phyloP scores from a whole-genome alignment of 2,113 vertebrate genomes.

The Leucopsar rothschildi region DNA sequence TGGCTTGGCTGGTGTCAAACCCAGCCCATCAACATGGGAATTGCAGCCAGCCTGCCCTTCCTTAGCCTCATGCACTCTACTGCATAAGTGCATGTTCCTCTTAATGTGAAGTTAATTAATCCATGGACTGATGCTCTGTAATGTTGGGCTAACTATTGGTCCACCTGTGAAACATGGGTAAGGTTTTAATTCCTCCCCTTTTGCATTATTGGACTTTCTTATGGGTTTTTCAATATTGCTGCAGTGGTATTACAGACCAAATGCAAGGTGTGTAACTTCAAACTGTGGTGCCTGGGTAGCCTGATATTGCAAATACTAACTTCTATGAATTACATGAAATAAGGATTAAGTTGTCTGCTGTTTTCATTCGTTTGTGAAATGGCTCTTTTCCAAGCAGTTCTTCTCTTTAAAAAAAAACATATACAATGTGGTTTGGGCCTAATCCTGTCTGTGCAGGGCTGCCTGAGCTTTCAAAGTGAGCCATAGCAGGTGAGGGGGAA shows the following conservation, averaged over 20 bases:
- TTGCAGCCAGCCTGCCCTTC: not conserved
- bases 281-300: not conserved
- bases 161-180: not conserved
- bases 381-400: not conserved
- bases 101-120: not conserved
- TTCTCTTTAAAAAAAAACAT: not conserved
- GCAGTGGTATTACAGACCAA: not conserved
- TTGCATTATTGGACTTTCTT: not conserved
- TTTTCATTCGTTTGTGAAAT: not conserved
- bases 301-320: not conserved
- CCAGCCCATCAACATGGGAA: not conserved
- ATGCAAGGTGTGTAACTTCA: not conserved
- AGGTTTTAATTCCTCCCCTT: not conserved
- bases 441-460: not conserved
- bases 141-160: not conserved
- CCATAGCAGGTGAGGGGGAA: not conserved
- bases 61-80: not conserved
- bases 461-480: not conserved
- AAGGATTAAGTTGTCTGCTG: not conserved
- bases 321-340: not conserved
- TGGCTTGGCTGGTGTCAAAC: not conserved
- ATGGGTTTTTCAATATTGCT: not conserved
- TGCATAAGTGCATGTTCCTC: not conserved
- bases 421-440: not conserved
- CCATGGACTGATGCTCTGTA: accelerated